Percentiles rank a stretch among this genome's conserved stretches.
Conservation (phyloP, 2,888 invertebrate species). For the Ochropleura plecta region DNA sequence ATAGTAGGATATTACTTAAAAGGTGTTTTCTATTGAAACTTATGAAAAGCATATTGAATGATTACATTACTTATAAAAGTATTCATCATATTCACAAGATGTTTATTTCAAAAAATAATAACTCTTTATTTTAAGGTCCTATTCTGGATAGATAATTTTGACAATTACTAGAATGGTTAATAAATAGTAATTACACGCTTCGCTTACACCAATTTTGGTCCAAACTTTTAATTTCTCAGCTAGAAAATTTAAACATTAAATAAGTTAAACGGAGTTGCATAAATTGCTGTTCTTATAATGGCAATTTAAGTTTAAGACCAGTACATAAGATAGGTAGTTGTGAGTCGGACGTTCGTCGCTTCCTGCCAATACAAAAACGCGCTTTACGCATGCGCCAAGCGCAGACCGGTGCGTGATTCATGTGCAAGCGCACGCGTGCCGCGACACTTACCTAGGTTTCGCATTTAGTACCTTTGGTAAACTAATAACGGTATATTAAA, state of each 20-base stretch:
- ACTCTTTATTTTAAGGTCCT: background rate
- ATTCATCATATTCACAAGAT: no score
- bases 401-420: slow-evolving; percentile 70
- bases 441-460: slow-evolving; percentile 44
- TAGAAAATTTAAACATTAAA: slow-evolving; percentile 18
- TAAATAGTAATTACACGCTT: background rate
- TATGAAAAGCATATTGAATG: background rate
- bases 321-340: slow-evolving; percentile 60
- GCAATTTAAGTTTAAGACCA: slow-evolving; percentile 42
- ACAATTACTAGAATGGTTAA: background rate
- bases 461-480: slow-evolving; percentile 13
- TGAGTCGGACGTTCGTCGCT: slow-evolving; percentile 74
- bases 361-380: slow-evolving; percentile 78
- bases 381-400: slow-evolving; percentile 58
- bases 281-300: slow-evolving; percentile 17
- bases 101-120: background rate
- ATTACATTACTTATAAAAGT: no score
- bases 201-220: background rate
- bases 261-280: slow-evolving; percentile 24
- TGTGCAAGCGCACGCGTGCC: slow-evolving; percentile 59
- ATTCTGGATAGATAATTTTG: background rate
- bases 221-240: slow-evolving; percentile 19
- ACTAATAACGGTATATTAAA: background rate
- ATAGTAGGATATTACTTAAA: no score
- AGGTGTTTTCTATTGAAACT: background rate